Evolutionary conservation across 2,113 vertebrate genomes (phyloP), one percentile per base, ranked within the genome.

Genomic region (Gyps fulvus): DNA sequence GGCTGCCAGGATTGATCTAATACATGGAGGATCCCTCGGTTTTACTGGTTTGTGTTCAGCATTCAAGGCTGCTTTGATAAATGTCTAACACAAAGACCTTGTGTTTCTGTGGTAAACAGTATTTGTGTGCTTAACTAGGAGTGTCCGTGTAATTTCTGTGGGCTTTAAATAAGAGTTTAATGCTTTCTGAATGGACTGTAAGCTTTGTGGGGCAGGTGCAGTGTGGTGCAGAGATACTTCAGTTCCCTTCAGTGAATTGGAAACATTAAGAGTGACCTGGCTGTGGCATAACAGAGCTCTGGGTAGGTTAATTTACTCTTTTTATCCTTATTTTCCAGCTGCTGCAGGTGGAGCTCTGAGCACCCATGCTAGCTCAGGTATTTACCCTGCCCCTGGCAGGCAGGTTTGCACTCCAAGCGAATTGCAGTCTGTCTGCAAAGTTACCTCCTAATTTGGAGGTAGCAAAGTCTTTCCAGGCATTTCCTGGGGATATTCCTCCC

Each of bases 81-180:
- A 36, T 0, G 7, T 5, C 38, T 11, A 1, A 13, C 29, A 2
- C 16, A 3, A 31, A 69, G 26, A 12, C 26, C 47, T 69, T 0
- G 2, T 2, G 40, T 17, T 61, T 19, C 47, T 10, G 3, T 3
- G 4, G 3, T 1, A 23, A 70, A 7, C 32, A 12, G 23, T 12
- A 2, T 15, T 40, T 4, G 12, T 20, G 45, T 38, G 73, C 42
- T 47, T 20, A 57, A 15, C 87, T 32, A 65, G 54, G 27, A 15
- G 23, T 0, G 8, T 4, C 4, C 8, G 0, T 9, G 8, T 5
- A 0, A 21, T 13, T 63, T 45, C 19, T 54, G 0, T 12, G 16
- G 76, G 25, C 21, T 66, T 45, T 66, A 25, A 79, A 15, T 6
- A 13, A 34, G 27, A n/a, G 7, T 40, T 84, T 32, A 16, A 5